Evolutionary conservation across 2,797 vertebrate genomes (phyloP), one percentile per base, ranked within the genome.

Genomic region (Sphenopsis melanotis): DNA sequence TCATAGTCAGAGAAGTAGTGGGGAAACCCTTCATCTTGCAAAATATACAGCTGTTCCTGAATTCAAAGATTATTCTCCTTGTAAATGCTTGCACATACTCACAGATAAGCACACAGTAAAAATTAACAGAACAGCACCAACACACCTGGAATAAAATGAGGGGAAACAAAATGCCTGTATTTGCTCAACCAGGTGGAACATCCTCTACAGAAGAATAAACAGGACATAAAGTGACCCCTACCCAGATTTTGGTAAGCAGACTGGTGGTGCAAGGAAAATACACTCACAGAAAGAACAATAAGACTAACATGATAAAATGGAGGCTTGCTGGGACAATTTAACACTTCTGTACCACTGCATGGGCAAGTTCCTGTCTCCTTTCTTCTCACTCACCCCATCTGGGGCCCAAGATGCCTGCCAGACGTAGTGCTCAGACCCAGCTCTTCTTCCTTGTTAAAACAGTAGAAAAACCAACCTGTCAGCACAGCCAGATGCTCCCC

Each of bases 51-150:
- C 7, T 8, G 19, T 47, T 74, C 15, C 71, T 12, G 69, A 34
- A 19, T 59, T 65, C 36, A 56, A 83, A 74, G 13, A 20, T 26
- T 42, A 18, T 30, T 68, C n/a, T 50, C 10, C 26, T 49, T 46
- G 37, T 23, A 61, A 77, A 60, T 75, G 32, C 32, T 70, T 23
- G 2, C 34, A 57, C 39, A 26, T 15, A 36, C 30, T 63, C 65
- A 69, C 18, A 32, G 56, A 47, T 4, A 24, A 89, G 17, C 34
- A 18, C 8, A 0, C 27, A 70, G 41, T 32, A 46, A 76, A 92
- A 93, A 47, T 42, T 29, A 74, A 60, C n/a, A 68, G 63, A 81
- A 83, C 9, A 46, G 60, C 56, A 86, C 34, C 36, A 78, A 83
- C 5, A 3, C 11, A 77, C 9, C 11, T 44, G 34, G 53, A 30